Evolutionary conservation across 2,888 invertebrate genomes (phyloP).

Genomic region (Ganaspis brasiliensis): DNA sequence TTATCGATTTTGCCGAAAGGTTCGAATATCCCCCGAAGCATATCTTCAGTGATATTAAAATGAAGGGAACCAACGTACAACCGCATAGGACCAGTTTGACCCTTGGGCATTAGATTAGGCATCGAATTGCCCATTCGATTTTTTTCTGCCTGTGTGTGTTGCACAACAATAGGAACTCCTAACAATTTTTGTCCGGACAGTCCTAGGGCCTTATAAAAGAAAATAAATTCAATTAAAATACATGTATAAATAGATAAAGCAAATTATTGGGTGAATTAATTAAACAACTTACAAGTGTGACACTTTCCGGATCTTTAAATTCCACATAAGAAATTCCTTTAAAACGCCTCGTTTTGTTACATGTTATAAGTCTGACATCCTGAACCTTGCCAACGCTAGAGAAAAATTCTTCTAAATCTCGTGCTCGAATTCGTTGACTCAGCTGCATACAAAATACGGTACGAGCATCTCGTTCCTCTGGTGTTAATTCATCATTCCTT

Average conservation of each 20-base stretch:
- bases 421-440: conserved; percentile 94
- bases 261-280: no score
- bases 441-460: conserved; percentile 99
- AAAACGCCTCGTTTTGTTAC: conserved; percentile 98
- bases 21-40: conserved; percentile 99
- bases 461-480: conserved; percentile 98
- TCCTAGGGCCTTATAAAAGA: conserved; percentile 95
- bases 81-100: conserved; percentile 96
- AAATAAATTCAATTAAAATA: no score
- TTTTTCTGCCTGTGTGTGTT: conserved; percentile 98
- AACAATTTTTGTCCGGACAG: conserved; percentile 97
- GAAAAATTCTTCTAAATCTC: conserved; percentile 99
- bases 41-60: conserved; percentile 99
- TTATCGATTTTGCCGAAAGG: conserved; percentile 98
- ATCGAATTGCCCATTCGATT: conserved; percentile 95
- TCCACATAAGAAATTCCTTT: conserved; percentile 99
- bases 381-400: conserved; percentile 99
- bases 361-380: conserved; percentile 98
- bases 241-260: no score
- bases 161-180: conserved; percentile 98
- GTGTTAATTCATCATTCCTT: conserved; percentile 87
- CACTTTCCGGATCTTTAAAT: conserved; percentile 98
- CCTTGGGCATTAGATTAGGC: conserved; percentile 92
- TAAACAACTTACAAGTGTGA: conserved; percentile 89
- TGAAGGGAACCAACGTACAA: conserved; percentile 98